A percentile compares a stretch with the other conserved stretches of the same genome.
These are phyloP conservation scores for Drosophila glabriapex DNA, from an alignment of 2,888 invertebrate genomes.

Conservation along the genomic window DNA sequence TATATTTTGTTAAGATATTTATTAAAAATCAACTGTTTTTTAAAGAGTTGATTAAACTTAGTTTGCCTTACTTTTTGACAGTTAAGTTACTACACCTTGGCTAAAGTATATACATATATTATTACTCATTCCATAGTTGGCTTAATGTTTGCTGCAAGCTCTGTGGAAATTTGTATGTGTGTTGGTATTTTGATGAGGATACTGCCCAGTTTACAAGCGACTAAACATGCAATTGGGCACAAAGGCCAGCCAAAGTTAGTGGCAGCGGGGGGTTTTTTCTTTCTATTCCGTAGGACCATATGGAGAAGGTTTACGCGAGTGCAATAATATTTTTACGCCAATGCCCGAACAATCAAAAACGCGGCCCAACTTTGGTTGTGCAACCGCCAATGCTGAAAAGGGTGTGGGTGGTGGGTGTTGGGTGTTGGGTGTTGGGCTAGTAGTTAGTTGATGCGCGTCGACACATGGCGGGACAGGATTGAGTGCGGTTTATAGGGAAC, in stretches of 20 bases:
- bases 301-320: constrained; percentile 42
- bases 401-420: neutral
- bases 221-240: constrained; percentile 36
- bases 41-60: neutral
- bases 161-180: neutral
- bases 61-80: neutral
- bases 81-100: neutral
- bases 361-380: constrained; percentile 55
- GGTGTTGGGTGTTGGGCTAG: constrained; percentile 16
- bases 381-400: constrained; percentile 49
- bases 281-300: neutral
- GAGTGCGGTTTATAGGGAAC: constrained; percentile 46
- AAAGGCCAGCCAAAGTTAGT: constrained; percentile 23
- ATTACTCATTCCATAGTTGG: neutral
- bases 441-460: constrained; percentile 41
- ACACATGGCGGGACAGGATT: constrained; percentile 66
- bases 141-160: neutral
- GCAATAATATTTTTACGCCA: constrained; percentile 69
- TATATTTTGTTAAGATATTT: neutral
- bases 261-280: neutral
- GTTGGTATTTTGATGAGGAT: constrained; percentile 14
- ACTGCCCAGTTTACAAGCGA: constrained; percentile 43
- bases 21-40: neutral
- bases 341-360: constrained; percentile 54
- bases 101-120: neutral